Conservation (phyloP, 30 jellyfish, hydroid and myxozoan genomes). For the Cassiopea andromeda region DNA sequence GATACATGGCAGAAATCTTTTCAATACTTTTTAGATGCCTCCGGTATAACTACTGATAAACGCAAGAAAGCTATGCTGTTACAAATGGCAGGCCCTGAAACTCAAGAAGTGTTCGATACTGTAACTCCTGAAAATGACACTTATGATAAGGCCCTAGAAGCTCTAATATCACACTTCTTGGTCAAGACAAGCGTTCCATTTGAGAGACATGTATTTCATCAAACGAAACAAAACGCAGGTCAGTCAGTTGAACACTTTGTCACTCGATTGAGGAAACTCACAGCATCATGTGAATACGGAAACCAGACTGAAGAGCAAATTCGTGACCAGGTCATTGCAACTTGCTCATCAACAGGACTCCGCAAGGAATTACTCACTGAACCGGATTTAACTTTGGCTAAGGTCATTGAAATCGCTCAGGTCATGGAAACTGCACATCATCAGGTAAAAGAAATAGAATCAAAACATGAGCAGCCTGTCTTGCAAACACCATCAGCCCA, state of each 20-base stretch:
- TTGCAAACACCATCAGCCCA: conserved; percentile 7
- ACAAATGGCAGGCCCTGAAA: background rate
- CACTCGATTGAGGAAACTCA: background rate
- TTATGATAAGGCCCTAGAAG: background rate
- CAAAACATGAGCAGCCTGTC: background rate
- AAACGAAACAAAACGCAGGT: background rate
- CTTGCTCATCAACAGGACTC: conserved; percentile 24
- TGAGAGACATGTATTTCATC: background rate
- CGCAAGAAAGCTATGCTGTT: background rate
- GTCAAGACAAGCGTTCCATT: background rate
- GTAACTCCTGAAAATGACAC: background rate
- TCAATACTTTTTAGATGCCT: background rate
- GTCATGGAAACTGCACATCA: conserved; percentile 5
- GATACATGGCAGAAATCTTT: background rate
- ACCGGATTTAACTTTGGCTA: conserved; percentile 1
- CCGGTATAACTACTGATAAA: background rate
- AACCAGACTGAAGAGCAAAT: conserved; percentile 8
- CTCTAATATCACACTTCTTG: background rate
- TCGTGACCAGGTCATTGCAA: conserved; percentile 12
- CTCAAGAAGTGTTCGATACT: background rate
- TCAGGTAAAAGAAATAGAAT: conserved; percentile 4
- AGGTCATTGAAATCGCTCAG: background rate
- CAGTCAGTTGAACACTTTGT: background rate
- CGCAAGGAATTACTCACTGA: background rate
- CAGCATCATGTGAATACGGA: background rate